A percentile compares a stretch with the other conserved stretches of the same genome.
phyloP scores from a whole-genome alignment of 2,113 vertebrate genomes.

The Brachyhypopomus occidentalis region DNA sequence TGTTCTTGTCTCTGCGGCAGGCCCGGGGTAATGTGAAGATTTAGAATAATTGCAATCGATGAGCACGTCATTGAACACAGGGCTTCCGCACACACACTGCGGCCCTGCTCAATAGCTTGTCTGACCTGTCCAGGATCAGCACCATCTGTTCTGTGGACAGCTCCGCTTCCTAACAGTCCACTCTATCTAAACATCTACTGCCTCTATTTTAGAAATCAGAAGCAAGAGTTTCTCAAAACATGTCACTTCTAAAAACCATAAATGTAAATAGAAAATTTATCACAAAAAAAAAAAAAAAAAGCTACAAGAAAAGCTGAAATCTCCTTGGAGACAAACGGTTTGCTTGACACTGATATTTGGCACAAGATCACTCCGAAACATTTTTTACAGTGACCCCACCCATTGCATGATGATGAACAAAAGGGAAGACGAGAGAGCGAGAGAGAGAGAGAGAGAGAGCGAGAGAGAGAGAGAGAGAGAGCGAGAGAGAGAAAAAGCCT shows the following conservation, averaged over 20 bases:
- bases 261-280: not conserved
- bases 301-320: slow-evolving; percentile 10
- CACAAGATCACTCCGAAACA: slow-evolving; percentile 3
- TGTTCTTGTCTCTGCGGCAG: slow-evolving; percentile 39
- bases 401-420: slow-evolving; percentile 32
- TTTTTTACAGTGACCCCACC: slow-evolving; percentile 22
- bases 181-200: slow-evolving; percentile 14
- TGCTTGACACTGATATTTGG: slow-evolving; percentile 17
- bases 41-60: slow-evolving; percentile 53
- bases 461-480: not conserved
- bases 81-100: slow-evolving; percentile 22
- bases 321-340: not conserved
- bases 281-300: not conserved
- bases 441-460: not conserved
- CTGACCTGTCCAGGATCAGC: slow-evolving; percentile 45
- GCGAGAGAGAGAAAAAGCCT: slow-evolving; percentile 20
- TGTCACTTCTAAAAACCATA: not conserved
- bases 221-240: slow-evolving; percentile 1
- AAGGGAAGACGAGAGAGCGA: not conserved
- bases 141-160: slow-evolving; percentile 44
- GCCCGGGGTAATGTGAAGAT: slow-evolving; percentile 41
- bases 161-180: slow-evolving; percentile 9
- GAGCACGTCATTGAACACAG: slow-evolving; percentile 31
- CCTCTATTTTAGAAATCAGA: not conserved
- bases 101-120: slow-evolving; percentile 30